Percentiles rank a stretch among this genome's conserved stretches.
Conservation (phyloP, 1,140 invertebrate genomes). For the Pseudomyrmex flavicornis region DNA sequence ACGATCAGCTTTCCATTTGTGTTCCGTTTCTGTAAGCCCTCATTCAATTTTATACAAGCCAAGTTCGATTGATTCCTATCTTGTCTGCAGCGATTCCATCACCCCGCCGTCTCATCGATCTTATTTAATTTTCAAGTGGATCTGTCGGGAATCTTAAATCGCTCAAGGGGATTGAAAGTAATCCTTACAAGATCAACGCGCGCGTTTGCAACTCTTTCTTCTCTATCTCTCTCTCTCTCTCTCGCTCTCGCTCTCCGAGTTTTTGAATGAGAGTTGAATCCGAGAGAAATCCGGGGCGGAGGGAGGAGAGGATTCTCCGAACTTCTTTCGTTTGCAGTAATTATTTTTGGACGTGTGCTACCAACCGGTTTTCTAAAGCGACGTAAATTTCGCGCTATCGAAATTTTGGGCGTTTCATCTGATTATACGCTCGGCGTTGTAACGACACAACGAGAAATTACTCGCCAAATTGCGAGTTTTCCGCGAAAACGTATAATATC, state of each 20-base stretch:
- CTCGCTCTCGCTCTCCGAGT: background rate
- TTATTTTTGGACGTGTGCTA: slow-evolving; percentile 7
- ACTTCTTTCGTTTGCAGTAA: slow-evolving; percentile 13
- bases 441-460: slow-evolving; percentile 16
- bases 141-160: slow-evolving; percentile 57
- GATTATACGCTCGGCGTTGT: background rate
- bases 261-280: slow-evolving; percentile 44
- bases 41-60: slow-evolving; percentile 48
- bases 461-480: slow-evolving; percentile 45
- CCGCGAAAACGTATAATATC: slow-evolving; percentile 5
- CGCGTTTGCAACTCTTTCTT: slow-evolving; percentile 28
- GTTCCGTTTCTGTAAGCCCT: slow-evolving; percentile 27
- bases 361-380: background rate
- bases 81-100: slow-evolving; percentile 43
- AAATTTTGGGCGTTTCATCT: background rate
- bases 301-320: background rate
- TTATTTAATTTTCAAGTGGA: slow-evolving; percentile 62
- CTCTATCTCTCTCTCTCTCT: background rate
- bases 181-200: slow-evolving; percentile 58
- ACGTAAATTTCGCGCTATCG: background rate
- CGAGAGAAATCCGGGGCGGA: background rate
- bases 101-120: slow-evolving; percentile 40
- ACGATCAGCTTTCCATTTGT: slow-evolving; percentile 35
- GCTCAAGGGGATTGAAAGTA: slow-evolving; percentile 58
- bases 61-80: slow-evolving; percentile 50